Evolutionary conservation across 2,113 vertebrate species (phyloP).

Genomic region (Amblyopsis rosae): DNA sequence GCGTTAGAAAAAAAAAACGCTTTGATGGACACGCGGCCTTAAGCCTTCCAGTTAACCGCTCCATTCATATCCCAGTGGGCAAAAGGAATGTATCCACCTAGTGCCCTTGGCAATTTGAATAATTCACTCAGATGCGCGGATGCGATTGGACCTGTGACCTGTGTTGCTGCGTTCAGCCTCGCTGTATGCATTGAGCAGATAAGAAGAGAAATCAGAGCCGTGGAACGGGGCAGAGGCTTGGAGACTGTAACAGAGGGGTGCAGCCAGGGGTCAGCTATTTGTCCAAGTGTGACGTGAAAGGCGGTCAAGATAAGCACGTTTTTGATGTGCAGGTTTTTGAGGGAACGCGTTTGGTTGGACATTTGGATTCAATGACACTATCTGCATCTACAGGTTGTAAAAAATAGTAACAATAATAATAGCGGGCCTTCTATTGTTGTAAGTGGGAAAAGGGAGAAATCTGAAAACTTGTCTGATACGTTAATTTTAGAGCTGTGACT

Average conservation of each 20-base stretch:
- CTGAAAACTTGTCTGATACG: not conserved
- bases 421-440: not conserved
- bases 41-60: slow-evolving; percentile 25
- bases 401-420: slow-evolving; percentile 42
- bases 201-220: slow-evolving; percentile 58
- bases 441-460: slow-evolving; percentile 21
- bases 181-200: slow-evolving; percentile 62
- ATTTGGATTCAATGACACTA: slow-evolving; percentile 21
- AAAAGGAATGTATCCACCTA: slow-evolving; percentile 44
- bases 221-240: slow-evolving; percentile 47
- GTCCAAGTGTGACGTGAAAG: slow-evolving; percentile 45
- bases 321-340: slow-evolving; percentile 41
- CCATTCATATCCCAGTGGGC: slow-evolving; percentile 41
- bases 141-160: slow-evolving; percentile 58
- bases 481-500: too few relatives aligned
- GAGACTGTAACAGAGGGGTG: slow-evolving; percentile 32
- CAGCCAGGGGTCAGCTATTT: slow-evolving; percentile 52
- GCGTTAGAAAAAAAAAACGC: too few relatives aligned
- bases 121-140: slow-evolving; percentile 68
- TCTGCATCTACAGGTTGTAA: slow-evolving; percentile 26
- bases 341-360: slow-evolving; percentile 32
- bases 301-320: slow-evolving; percentile 45
- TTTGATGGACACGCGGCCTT: too few relatives aligned
- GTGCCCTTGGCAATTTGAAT: slow-evolving; percentile 68
- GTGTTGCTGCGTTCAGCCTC: slow-evolving; percentile 49